Evolutionary conservation across 2,113 vertebrate species (phyloP).

Genomic region (Forbesichthys papilliferus): DNA sequence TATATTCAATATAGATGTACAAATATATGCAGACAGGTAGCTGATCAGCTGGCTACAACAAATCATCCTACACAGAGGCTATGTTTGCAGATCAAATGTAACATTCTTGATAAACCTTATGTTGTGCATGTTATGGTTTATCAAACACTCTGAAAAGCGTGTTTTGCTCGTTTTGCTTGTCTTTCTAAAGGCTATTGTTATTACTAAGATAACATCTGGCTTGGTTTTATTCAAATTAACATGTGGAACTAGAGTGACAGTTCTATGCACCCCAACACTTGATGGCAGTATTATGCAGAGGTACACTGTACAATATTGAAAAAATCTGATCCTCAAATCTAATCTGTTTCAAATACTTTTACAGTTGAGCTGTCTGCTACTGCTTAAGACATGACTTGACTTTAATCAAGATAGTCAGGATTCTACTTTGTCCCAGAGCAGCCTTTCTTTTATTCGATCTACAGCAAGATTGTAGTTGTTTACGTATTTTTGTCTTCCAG

Average conservation of each 20-base stretch:
- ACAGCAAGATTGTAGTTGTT: background rate
- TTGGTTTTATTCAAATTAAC: background rate
- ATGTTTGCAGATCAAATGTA: background rate
- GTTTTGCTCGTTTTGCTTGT: background rate
- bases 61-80: constrained; percentile 13
- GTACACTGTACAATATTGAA: background rate
- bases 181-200: background rate
- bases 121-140: background rate
- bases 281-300: background rate
- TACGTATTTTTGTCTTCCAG: background rate
- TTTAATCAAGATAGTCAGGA: too few species aligned
- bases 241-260: background rate
- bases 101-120: background rate
- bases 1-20: too few species aligned
- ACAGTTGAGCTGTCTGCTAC: too few species aligned
- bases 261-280: background rate
- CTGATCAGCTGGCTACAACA: constrained; percentile 1
- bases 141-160: background rate
- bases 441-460: too few species aligned
- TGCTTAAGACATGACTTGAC: too few species aligned
- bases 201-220: background rate
- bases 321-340: background rate
- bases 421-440: too few species aligned
- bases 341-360: too few species aligned
- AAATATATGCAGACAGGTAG: background rate